Evolutionary conservation across 2,113 vertebrate genomes (phyloP).

Genomic region (Carettochelys insculpta): DNA sequence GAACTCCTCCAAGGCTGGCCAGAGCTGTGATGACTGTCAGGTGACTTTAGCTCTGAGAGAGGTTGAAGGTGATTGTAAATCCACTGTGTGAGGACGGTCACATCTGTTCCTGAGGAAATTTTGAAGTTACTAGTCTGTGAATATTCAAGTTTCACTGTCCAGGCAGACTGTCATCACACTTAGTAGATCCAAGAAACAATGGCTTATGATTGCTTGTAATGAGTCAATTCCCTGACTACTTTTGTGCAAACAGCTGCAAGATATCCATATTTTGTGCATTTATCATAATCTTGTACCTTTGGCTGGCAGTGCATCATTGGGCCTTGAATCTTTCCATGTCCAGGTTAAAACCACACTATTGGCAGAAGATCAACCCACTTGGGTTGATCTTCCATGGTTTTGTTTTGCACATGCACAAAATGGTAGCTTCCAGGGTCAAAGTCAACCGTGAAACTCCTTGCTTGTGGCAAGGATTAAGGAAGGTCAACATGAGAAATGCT

Average conservation of each 20-base stretch:
- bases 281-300: neutral
- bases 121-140: neutral
- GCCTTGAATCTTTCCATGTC: neutral
- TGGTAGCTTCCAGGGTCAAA: too few relatives aligned
- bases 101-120: neutral
- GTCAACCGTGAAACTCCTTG: too few relatives aligned
- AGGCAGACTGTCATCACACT: neutral
- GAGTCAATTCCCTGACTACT: neutral
- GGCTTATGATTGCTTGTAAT: neutral
- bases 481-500: too few relatives aligned
- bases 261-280: neutral
- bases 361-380: too few relatives aligned
- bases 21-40: neutral
- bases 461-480: too few relatives aligned
- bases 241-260: neutral
- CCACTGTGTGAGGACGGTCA: neutral
- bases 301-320: neutral
- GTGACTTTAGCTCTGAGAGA: neutral
- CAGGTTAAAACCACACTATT: too few relatives aligned
- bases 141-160: neutral
- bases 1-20: neutral
- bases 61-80: neutral
- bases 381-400: too few relatives aligned
- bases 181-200: neutral
- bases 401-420: too few relatives aligned